Conservation (phyloP, 2,797 vertebrate species). For the Danio jaintianensis region DNA sequence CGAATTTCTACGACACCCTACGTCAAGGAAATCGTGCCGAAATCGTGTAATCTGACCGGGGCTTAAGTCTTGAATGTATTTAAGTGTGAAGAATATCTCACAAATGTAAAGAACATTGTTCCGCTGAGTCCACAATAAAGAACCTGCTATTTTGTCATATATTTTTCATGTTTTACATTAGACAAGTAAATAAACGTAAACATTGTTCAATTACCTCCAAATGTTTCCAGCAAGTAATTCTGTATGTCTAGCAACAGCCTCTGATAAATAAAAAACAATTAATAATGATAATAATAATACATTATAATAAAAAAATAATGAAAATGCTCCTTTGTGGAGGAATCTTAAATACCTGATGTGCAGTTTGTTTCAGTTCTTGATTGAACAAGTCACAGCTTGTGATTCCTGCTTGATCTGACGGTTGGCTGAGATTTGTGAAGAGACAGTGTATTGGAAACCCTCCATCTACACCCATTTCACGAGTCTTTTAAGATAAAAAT, state of each 20-base stretch:
- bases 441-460: conserved; percentile 61
- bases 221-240: conserved; percentile 50
- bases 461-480: conserved; percentile 44
- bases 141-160: too few relatives aligned
- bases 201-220: conserved; percentile 47
- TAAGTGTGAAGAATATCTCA: too few relatives aligned
- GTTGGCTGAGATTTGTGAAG: conserved; percentile 20
- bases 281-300: neutral
- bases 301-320: too few relatives aligned
- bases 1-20: too few relatives aligned
- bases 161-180: neutral
- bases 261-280: conserved; percentile 31
- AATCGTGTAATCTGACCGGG: too few relatives aligned
- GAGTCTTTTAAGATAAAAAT: conserved; percentile 37
- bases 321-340: too few relatives aligned
- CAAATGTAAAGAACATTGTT: too few relatives aligned
- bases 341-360: conserved; percentile 50
- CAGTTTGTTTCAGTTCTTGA: conserved; percentile 47
- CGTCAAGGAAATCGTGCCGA: too few relatives aligned
- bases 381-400: conserved; percentile 55
- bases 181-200: neutral
- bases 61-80: too few relatives aligned
- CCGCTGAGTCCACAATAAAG: too few relatives aligned
- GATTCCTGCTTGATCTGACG: conserved; percentile 28
- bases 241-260: conserved; percentile 57